Conservation (phyloP, 2,797 vertebrate species). For the Artibeus lituratus region DNA sequence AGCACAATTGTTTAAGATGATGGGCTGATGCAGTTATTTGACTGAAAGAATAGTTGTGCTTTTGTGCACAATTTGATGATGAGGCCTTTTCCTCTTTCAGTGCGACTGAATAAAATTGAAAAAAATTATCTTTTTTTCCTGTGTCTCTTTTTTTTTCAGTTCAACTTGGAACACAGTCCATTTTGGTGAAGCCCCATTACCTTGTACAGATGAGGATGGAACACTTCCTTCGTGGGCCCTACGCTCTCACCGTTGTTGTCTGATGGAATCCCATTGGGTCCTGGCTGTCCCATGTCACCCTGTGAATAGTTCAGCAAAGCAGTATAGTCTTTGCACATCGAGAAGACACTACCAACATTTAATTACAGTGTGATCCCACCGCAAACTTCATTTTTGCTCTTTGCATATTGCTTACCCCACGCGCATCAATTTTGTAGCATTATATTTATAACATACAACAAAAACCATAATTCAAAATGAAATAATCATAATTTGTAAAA, state of each 20-base stretch:
- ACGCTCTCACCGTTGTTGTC: constrained; percentile 24
- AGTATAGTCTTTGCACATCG: background rate
- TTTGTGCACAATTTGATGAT: rapidly evolving
- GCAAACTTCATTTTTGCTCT: background rate
- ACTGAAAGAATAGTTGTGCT: background rate
- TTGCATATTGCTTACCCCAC: background rate
- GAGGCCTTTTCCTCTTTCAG: background rate
- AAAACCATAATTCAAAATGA: background rate
- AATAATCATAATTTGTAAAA: background rate
- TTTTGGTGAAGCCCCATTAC: constrained; percentile 72
- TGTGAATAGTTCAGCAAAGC: constrained; percentile 65
- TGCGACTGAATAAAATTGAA: background rate
- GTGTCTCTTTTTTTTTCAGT: background rate
- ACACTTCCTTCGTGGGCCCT: rapidly evolving
- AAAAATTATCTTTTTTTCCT: no score
- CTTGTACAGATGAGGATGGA: constrained; percentile 75
- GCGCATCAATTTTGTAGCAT: background rate
- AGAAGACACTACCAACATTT: background rate
- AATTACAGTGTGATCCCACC: background rate
- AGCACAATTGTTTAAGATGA: no score
- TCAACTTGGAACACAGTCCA: rapidly evolving
- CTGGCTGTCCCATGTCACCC: constrained; percentile 84
- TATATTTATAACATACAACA: background rate
- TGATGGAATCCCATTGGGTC: constrained; percentile 78
- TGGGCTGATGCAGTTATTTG: rapidly evolving